Base-by-base conservation (phyloP, 2,113 vertebrate species). In the Erinaceus europaeus region DNA sequence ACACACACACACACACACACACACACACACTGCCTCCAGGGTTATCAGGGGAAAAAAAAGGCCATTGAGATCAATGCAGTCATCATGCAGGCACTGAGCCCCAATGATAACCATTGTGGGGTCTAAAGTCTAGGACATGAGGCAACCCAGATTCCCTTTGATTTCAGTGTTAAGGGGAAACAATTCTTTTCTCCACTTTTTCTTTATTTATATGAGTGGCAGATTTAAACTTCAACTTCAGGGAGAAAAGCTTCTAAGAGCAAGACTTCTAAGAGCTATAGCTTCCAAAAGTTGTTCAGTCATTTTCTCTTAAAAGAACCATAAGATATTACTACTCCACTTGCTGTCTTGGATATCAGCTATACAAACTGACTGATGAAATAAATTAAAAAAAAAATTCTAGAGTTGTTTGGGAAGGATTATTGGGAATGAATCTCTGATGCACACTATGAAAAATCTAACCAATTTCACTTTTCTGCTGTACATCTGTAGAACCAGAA, bases 261-360 rank as follows among this genome's bases (percentile, higher is more conserved):
- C n/a, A n/a, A n/a, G 29, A 15, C 40, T 82, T 77, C 64, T 77
- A 88, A 74, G 68, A 73, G 52, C n/a, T 78, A 52, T 21, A 32
- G 40, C 25, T 93, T 73, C 18, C 71, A 13, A 68, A 90, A 76
- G 59, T 46, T 73, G 32, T 81, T 93, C 62, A n/a, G 59, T 42
- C 53, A 61, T 6, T 67, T 44, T 73, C 32, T 27, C 65, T 81
- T 76, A 55, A 53, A 79, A 84, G 38, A 62, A 67, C 32, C 68
- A 32, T 80, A 46, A 71, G 34, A 27, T 59, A 86, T 93, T 72
- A 90, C 46, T 83, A 55, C 9, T n/a, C 67, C 68, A 77, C 65
- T 88, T 84, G 77, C 50, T 90, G 38, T 57, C 59, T 90, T 80
- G 29, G 38, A 17, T 76, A 77, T 88, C 57, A 90, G 25, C 25